Evolutionary conservation across 2,888 invertebrate genomes (phyloP).

Genomic region (Perdita meconis): DNA sequence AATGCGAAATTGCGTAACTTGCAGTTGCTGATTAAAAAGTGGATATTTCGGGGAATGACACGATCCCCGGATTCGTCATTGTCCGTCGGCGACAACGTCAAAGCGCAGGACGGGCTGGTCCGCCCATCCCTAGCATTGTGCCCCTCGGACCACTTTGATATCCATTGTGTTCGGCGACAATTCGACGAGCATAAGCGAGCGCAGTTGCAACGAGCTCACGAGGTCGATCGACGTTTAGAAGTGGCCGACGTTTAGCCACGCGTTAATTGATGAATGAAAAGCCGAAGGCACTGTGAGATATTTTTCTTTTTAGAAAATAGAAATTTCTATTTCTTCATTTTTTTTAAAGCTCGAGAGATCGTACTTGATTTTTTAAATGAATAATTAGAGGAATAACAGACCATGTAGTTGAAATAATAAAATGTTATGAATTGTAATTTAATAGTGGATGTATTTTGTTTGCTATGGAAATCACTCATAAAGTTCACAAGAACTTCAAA

Average conservation of each 20-base stretch:
- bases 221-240: slow-evolving; percentile 51
- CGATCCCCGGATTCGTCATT: slow-evolving; percentile 51
- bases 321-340: too few relatives aligned
- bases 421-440: too few relatives aligned
- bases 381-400: too few relatives aligned
- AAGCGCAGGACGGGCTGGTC: slow-evolving; percentile 65
- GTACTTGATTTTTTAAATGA: too few relatives aligned
- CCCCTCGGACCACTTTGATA: slow-evolving; percentile 55
- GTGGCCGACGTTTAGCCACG: slow-evolving; percentile 24
- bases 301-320: too few relatives aligned
- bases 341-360: too few relatives aligned
- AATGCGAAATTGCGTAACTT: slow-evolving; percentile 7
- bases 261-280: slow-evolving; percentile 28
- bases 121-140: slow-evolving; percentile 79
- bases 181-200: slow-evolving; percentile 49
- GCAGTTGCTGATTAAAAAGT: slow-evolving; percentile 19
- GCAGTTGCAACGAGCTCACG: slow-evolving; percentile 54
- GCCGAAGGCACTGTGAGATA: too few relatives aligned
- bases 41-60: slow-evolving; percentile 57
- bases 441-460: too few relatives aligned
- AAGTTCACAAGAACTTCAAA: too few relatives aligned
- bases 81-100: slow-evolving; percentile 39
- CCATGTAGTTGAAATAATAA: too few relatives aligned
- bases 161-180: slow-evolving; percentile 65
- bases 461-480: too few relatives aligned